Percentiles rank a stretch among this genome's conserved stretches.
Evolutionary conservation across 2,888 invertebrate species (phyloP).

Genomic region (Cheilosia variabilis): DNA sequence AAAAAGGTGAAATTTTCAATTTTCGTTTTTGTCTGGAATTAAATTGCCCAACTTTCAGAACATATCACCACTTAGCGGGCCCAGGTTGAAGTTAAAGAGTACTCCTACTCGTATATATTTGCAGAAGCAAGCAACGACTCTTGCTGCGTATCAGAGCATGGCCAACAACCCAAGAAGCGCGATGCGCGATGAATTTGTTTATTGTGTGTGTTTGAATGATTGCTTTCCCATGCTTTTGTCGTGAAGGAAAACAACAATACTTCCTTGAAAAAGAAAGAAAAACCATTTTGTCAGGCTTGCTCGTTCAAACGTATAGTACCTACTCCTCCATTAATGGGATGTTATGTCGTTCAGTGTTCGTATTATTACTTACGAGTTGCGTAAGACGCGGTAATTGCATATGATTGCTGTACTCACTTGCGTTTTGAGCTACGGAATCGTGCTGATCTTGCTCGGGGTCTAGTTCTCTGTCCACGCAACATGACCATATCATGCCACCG

Average conservation of each 20-base stretch:
- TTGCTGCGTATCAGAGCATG: constrained; percentile 62
- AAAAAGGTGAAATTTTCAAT: constrained; percentile 70
- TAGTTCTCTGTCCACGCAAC: constrained; percentile 92
- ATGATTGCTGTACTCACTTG: constrained; percentile 88
- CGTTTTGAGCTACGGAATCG: constrained; percentile 90
- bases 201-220: constrained; percentile 55
- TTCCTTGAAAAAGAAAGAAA: constrained; percentile 57
- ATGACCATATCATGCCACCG: constrained; percentile 97
- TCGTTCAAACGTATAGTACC: constrained; percentile 9
- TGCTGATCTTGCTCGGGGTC: constrained; percentile 85
- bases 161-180: constrained; percentile 46
- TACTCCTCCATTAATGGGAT: constrained; percentile 32
- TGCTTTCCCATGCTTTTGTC: constrained; percentile 49
- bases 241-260: constrained; percentile 28
- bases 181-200: constrained; percentile 43
- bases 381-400: constrained; percentile 77
- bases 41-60: constrained; percentile 69
- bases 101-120: not conserved
- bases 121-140: constrained; percentile 30
- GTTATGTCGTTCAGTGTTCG: constrained; percentile 79
- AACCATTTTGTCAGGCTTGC: constrained; percentile 32
- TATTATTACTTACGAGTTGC: constrained; percentile 76
- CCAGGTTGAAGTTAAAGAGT: not conserved
- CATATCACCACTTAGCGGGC: constrained; percentile 20
- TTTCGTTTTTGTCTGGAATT: constrained; percentile 32